phyloP scores from a whole-genome alignment of 1,140 invertebrate genomes.

The Drosophila pseudoobscura region DNA sequence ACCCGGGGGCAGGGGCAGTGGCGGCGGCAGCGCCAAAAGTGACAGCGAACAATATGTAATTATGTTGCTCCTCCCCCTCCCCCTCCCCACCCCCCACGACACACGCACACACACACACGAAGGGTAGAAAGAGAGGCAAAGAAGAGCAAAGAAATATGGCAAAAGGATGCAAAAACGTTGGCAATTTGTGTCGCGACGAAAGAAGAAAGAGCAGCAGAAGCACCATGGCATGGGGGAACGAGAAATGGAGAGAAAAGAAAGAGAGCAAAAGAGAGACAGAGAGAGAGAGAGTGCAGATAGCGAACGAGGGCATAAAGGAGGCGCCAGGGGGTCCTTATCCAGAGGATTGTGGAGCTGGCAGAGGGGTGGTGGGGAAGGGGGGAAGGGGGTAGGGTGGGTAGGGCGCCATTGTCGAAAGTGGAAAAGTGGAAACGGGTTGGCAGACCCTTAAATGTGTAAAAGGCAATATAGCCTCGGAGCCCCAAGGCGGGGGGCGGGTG shows the following conservation, averaged over 20 bases:
- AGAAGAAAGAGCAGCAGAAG: conserved; percentile 42
- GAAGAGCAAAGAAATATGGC: conserved; percentile 66
- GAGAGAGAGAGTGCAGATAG: conserved; percentile 25
- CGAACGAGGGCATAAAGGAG: conserved; percentile 7
- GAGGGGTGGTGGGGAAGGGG: no score
- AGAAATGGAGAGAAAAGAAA: not conserved
- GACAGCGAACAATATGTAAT: conserved; percentile 81
- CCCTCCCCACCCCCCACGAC: conserved; percentile 41
- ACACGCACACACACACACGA: conserved; percentile 22
- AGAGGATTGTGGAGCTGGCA: no score
- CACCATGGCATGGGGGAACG: conserved; percentile 7
- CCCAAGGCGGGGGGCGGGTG: not conserved
- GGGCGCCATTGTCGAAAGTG: conserved; percentile 42
- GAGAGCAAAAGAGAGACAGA: conserved; percentile 8
- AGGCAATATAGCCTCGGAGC: conserved; percentile 43
- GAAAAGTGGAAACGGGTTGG: conserved; percentile 29
- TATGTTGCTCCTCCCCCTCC: conserved; percentile 57
- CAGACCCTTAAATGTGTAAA: conserved; percentile 44
- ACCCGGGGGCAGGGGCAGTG: not conserved
- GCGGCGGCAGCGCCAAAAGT: conserved; percentile 69
- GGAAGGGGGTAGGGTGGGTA: no score
- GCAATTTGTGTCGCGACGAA: conserved; percentile 76
- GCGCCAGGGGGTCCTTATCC: not conserved
- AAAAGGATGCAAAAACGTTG: conserved; percentile 80
- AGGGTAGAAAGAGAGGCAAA: no score